Evolutionary conservation across 2,888 invertebrate species (phyloP).

Genomic region (Abscondita cerata): DNA sequence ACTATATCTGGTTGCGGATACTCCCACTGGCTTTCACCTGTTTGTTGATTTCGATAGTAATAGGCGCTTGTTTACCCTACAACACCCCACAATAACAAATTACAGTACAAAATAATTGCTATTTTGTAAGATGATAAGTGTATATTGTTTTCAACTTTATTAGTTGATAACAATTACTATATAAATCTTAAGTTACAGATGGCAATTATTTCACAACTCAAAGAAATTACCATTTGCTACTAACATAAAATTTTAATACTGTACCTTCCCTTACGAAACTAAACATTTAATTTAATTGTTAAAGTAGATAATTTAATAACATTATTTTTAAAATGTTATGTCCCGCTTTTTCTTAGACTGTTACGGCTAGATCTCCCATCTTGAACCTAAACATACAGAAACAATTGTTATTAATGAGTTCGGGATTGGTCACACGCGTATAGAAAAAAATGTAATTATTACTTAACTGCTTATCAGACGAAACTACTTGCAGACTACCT

Average conservation of each 20-base stretch:
- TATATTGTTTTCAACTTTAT: conserved; percentile 15
- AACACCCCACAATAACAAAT: conserved; percentile 50
- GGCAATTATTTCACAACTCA: conserved; percentile 10
- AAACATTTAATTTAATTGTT: conserved; percentile 30
- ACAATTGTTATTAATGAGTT: conserved; percentile 28
- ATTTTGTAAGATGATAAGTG: conserved; percentile 13
- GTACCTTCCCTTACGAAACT: conserved; percentile 38
- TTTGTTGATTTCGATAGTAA: conserved; percentile 68
- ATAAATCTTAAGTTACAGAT: conserved; percentile 23
- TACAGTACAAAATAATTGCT: conserved; percentile 29
- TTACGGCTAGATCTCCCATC: not conserved
- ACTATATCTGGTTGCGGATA: conserved; percentile 63
- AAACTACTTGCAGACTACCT: not conserved
- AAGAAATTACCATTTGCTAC: conserved; percentile 21
- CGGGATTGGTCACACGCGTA: not conserved
- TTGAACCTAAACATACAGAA: conserved; percentile 38
- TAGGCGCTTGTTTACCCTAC: conserved; percentile 72
- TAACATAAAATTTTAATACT: conserved; percentile 31
- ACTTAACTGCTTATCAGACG: conserved; percentile 7
- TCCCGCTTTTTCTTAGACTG: conserved; percentile 16
- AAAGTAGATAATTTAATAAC: conserved; percentile 26
- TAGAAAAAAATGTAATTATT: conserved; percentile 6
- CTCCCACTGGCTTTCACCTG: conserved; percentile 70
- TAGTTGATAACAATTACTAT: conserved; percentile 11
- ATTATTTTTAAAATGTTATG: conserved; percentile 29